Conservation (phyloP, 1,140 invertebrate species). For the Hyphantria cunea region DNA sequence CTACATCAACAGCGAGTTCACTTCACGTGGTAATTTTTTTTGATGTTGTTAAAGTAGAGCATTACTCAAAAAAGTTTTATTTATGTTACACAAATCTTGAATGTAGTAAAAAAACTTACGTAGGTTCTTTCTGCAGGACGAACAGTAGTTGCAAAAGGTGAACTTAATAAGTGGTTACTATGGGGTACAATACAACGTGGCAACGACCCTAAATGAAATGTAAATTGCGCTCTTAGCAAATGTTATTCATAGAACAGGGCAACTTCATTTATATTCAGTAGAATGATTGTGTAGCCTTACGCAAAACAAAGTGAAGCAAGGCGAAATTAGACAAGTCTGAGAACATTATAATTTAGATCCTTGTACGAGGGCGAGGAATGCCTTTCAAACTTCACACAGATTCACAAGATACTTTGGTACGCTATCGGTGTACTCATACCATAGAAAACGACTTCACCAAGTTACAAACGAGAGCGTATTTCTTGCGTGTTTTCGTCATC, state of each 20-base stretch:
- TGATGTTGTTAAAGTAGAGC: slow-evolving; percentile 50
- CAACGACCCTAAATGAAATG: slow-evolving; percentile 47
- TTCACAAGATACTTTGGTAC: slow-evolving; percentile 25
- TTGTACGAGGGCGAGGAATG: slow-evolving; percentile 28
- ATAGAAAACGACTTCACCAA: background rate
- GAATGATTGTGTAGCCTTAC: slow-evolving; percentile 50
- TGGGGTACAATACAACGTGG: slow-evolving; percentile 41
- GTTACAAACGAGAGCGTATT: background rate
- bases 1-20: slow-evolving; percentile 43
- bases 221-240: slow-evolving; percentile 59
- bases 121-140: too few species aligned
- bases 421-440: background rate
- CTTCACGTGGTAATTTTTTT: slow-evolving; percentile 51
- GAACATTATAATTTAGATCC: slow-evolving; percentile 19
- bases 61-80: slow-evolving; percentile 54
- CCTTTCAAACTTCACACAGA: slow-evolving; percentile 17
- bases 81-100: slow-evolving; percentile 22
- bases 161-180: slow-evolving; percentile 9
- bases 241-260: slow-evolving; percentile 64
- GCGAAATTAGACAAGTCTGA: slow-evolving; percentile 40
- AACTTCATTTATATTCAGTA: slow-evolving; percentile 62
- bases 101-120: too few species aligned
- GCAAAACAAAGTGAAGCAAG: slow-evolving; percentile 51
- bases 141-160: background rate
- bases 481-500: too few species aligned